A percentile compares a stretch with the other conserved stretches of the same genome.
phyloP scores from a whole-genome alignment of 2,888 invertebrate species.

The Cetonia aurata region DNA sequence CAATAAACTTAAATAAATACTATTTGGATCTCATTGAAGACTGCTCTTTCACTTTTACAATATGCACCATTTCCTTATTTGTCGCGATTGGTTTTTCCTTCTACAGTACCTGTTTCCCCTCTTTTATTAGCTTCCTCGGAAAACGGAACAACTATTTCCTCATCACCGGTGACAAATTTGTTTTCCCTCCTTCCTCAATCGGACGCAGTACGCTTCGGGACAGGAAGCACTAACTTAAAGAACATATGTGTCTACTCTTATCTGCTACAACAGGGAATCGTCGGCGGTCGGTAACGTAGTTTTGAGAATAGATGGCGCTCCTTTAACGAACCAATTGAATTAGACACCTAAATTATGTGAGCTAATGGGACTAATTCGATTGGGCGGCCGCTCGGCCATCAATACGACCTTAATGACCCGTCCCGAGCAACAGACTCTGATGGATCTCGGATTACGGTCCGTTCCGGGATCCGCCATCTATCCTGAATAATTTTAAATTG shows the following conservation, averaged over 20 bases:
- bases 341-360: slow-evolving; percentile 63
- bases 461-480: slow-evolving; percentile 25
- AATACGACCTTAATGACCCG: slow-evolving; percentile 55
- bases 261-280: slow-evolving; percentile 48
- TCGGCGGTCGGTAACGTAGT: slow-evolving; percentile 58
- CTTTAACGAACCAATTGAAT: slow-evolving; percentile 63
- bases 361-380: slow-evolving; percentile 62
- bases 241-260: slow-evolving; percentile 38
- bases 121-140: too few relatives aligned
- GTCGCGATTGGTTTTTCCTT: too few relatives aligned
- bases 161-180: slow-evolving; percentile 9
- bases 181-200: slow-evolving; percentile 7
- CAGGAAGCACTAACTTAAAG: slow-evolving; percentile 22
- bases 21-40: too few relatives aligned
- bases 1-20: too few relatives aligned
- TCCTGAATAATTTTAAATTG: slow-evolving; percentile 41
- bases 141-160: too few relatives aligned
- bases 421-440: slow-evolving; percentile 44
- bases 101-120: too few relatives aligned
- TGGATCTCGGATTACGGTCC: slow-evolving; percentile 39
- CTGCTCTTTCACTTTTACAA: too few relatives aligned
- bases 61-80: too few relatives aligned
- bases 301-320: slow-evolving; percentile 60
- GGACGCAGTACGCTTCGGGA: neutral
- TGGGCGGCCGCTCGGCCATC: slow-evolving; percentile 60